Evolutionary conservation across 1,140 invertebrate species (phyloP).

Genomic region (Zelostemma sp.): DNA sequence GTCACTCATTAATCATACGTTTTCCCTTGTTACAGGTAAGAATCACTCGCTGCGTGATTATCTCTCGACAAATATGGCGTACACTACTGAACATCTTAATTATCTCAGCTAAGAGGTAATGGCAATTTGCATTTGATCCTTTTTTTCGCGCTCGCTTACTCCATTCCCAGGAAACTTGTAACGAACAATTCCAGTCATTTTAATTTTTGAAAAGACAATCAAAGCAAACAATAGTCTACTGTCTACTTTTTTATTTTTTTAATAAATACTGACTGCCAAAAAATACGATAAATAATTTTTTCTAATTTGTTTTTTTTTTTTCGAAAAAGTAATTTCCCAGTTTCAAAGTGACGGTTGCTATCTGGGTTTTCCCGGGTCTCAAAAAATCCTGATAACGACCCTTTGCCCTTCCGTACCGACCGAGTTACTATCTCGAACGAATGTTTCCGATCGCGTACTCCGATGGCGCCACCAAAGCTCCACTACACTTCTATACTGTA

Average conservation of each 20-base stretch:
- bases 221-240: too few species aligned
- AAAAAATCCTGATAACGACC: slow-evolving; percentile 3
- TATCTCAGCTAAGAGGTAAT: neutral
- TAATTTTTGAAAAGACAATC: too few species aligned
- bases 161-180: too few species aligned
- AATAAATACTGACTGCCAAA: too few species aligned
- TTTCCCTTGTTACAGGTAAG: slow-evolving; percentile 60
- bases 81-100: slow-evolving; percentile 3
- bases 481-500: slow-evolving; percentile 29
- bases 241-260: too few species aligned
- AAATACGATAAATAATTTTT: too few species aligned
- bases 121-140: neutral
- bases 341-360: too few species aligned
- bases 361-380: neutral
- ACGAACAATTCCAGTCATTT: too few species aligned
- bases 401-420: slow-evolving; percentile 53
- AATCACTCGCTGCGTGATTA: slow-evolving; percentile 24
- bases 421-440: slow-evolving; percentile 32
- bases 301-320: too few species aligned
- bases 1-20: slow-evolving; percentile 44
- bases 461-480: slow-evolving; percentile 62
- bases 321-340: too few species aligned
- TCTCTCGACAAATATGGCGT: slow-evolving; percentile 21
- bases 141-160: too few species aligned
- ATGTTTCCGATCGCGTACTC: slow-evolving; percentile 13